Evolutionary conservation across 2,113 vertebrate genomes (phyloP).

Genomic region (Narcine bancroftii): DNA sequence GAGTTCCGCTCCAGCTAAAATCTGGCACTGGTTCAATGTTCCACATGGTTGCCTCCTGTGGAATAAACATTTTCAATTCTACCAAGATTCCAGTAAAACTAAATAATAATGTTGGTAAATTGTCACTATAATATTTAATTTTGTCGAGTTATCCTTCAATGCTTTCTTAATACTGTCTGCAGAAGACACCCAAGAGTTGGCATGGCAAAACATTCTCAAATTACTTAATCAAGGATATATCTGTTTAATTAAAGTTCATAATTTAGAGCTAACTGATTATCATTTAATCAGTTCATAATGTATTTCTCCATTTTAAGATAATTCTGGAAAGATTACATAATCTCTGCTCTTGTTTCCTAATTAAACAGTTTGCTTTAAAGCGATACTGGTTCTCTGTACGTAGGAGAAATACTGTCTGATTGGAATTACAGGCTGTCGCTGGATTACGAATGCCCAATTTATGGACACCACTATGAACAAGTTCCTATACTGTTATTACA

Average conservation of each 20-base stretch:
- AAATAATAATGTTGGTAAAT: too few relatives aligned
- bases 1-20: neutral
- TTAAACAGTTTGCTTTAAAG: neutral
- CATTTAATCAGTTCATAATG: neutral
- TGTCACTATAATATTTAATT: too few relatives aligned
- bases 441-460: too few relatives aligned
- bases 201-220: neutral
- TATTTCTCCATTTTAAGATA: neutral
- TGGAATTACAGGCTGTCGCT: neutral
- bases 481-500: too few relatives aligned
- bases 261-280: neutral
- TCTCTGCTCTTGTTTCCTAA: neutral
- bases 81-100: too few relatives aligned
- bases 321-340: neutral
- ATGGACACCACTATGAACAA: too few relatives aligned
- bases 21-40: neutral
- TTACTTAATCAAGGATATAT: neutral
- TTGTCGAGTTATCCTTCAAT: too few relatives aligned
- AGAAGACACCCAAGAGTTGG: too few relatives aligned
- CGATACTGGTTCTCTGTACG: neutral
- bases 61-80: neutral
- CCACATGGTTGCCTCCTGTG: neutral
- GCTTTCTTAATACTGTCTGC: too few relatives aligned
- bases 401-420: neutral
- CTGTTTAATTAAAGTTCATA: neutral